Conservation (phyloP, 2,888 invertebrate species). For the Microplitis manilae region DNA sequence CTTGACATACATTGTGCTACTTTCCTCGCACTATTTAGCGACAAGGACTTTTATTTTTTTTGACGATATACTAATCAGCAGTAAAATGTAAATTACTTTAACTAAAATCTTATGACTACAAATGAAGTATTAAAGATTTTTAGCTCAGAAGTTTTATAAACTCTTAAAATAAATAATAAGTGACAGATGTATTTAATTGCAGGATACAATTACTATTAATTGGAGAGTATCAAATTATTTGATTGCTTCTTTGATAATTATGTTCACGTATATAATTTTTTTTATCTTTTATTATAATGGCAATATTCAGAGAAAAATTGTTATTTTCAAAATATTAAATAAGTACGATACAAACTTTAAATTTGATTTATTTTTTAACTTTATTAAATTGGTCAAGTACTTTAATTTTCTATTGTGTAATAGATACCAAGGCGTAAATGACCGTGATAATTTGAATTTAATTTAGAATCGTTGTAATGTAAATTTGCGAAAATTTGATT, state of each 20-base stretch:
- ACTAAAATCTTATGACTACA: constrained; percentile 7
- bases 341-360: neutral
- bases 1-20: constrained; percentile 33
- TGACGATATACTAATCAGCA: constrained; percentile 40
- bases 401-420: constrained; percentile 40
- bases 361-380: constrained; percentile 6
- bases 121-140: constrained; percentile 30
- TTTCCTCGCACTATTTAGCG: constrained; percentile 24
- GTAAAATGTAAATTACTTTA: constrained; percentile 33
- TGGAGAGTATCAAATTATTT: neutral
- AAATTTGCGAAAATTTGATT: too few species aligned
- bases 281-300: neutral
- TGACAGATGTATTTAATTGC: neutral
- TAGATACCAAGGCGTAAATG: constrained; percentile 19
- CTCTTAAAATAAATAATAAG: neutral
- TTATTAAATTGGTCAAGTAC: constrained; percentile 37
- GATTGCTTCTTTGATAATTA: neutral
- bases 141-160: constrained; percentile 18
- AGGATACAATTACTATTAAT: neutral
- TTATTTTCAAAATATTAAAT: neutral
- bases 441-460: constrained; percentile 40
- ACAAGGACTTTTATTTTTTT: constrained; percentile 46
- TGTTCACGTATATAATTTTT: neutral
- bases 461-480: constrained; percentile 11
- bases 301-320: neutral